Conservation (phyloP, 2,113 vertebrate species). For the Neomonachus schauinslandi region DNA sequence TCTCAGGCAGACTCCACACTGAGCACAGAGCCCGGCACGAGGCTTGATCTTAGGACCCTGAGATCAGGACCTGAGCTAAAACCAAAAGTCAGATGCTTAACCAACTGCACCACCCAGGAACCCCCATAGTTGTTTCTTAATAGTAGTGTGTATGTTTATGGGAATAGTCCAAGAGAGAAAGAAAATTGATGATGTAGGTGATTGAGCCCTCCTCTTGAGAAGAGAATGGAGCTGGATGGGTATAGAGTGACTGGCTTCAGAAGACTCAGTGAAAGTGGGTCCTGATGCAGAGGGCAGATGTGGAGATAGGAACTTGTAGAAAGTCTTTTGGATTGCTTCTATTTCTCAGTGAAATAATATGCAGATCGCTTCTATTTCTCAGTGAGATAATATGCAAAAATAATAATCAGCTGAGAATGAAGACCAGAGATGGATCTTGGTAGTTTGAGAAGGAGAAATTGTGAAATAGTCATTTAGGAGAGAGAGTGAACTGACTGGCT, state of each 20-base stretch:
- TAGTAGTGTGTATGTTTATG: not conserved
- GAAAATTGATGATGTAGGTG: not conserved
- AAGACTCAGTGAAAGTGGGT: not conserved
- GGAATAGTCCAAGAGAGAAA: not conserved
- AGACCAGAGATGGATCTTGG: not conserved
- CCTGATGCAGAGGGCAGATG: not conserved
- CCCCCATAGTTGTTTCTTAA: not conserved
- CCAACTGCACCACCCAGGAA: too few relatives aligned
- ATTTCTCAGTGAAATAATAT: not conserved
- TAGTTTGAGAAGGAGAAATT: not conserved
- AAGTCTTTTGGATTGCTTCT: not conserved
- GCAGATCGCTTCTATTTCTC: not conserved
- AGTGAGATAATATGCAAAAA: not conserved
- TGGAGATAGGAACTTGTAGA: not conserved
- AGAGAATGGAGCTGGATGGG: not conserved
- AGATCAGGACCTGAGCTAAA: not conserved
- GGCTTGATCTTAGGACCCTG: not conserved
- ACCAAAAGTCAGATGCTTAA: not conserved
- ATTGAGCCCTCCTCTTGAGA: not conserved
- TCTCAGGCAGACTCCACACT: not conserved
- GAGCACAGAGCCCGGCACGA: not conserved
- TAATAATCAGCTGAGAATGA: not conserved
- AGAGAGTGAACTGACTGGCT: not conserved
- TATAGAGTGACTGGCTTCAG: not conserved
- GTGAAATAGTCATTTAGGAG: not conserved